A percentile compares a stretch with the other conserved stretches of the same genome.
Conservation (phyloP, 2,888 invertebrate species). For the Keiferia lycopersicella region DNA sequence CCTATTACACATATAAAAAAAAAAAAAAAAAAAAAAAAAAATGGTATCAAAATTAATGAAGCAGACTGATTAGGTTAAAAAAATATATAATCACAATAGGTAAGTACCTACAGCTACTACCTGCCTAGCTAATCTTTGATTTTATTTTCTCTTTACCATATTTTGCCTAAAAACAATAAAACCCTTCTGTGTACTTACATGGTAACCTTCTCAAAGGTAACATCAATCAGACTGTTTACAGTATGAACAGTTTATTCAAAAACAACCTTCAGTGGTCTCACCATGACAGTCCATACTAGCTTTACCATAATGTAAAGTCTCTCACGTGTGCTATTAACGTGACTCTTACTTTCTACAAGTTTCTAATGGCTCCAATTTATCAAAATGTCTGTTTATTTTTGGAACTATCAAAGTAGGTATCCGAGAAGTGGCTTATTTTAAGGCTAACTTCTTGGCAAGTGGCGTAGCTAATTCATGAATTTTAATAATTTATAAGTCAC, state of each 20-base stretch:
- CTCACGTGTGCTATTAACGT: slow-evolving; percentile 13
- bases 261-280: neutral
- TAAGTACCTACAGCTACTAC: no score
- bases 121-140: neutral
- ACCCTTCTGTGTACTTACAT: neutral
- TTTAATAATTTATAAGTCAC: no score
- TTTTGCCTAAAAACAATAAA: neutral
- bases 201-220: neutral
- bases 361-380: neutral
- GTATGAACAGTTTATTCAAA: slow-evolving; percentile 3
- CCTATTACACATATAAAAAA: no score
- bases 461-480: no score
- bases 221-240: slow-evolving; percentile 12
- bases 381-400: neutral
- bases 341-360: slow-evolving; percentile 16
- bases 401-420: no score
- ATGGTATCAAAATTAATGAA: no score
- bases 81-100: no score
- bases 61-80: no score
- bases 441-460: no score
- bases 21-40: no score
- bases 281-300: neutral
- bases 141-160: neutral
- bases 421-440: no score
- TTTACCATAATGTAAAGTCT: neutral